Evolutionary conservation across 2,888 invertebrate species (phyloP).

Genomic region (Pandemis heparana): DNA sequence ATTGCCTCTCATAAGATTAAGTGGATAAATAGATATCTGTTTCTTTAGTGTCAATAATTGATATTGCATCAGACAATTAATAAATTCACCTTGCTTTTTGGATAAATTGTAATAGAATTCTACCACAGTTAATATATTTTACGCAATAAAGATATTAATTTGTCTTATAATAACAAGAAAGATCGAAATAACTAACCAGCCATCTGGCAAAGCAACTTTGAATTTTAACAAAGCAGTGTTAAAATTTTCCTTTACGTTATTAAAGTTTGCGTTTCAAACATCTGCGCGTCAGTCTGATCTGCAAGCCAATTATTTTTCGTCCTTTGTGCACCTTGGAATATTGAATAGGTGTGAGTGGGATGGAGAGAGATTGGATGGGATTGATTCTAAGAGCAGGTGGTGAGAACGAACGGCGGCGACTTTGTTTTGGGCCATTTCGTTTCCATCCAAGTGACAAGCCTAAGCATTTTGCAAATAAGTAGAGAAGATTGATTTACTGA

Average conservation of each 20-base stretch:
- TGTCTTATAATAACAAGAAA: not conserved
- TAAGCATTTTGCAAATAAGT: slow-evolving; percentile 2
- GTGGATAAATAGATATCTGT: too few species aligned
- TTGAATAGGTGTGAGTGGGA: slow-evolving; percentile 12
- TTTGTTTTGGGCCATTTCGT: slow-evolving; percentile 22
- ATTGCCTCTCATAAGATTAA: too few species aligned
- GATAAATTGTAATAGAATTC: not conserved
- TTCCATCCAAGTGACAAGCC: not conserved
- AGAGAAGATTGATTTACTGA: not conserved
- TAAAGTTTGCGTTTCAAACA: slow-evolving; percentile 11
- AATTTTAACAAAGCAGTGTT: slow-evolving; percentile 11
- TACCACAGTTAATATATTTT: not conserved
- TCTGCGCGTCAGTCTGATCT: slow-evolving; percentile 1
- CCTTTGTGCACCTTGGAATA: not conserved
- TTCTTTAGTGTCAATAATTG: not conserved
- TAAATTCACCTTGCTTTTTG: not conserved
- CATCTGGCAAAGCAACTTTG: slow-evolving; percentile 10
- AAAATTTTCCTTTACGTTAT: slow-evolving; percentile 9
- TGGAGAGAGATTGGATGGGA: slow-evolving; percentile 5
- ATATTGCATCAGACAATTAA: not conserved
- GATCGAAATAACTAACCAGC: not conserved
- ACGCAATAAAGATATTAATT: not conserved
- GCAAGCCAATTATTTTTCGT: not conserved
- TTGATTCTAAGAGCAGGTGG: slow-evolving; percentile 23
- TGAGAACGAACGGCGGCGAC: not conserved